Conservation (phyloP, 2,113 vertebrate genomes). For the Perccottus glenii region DNA sequence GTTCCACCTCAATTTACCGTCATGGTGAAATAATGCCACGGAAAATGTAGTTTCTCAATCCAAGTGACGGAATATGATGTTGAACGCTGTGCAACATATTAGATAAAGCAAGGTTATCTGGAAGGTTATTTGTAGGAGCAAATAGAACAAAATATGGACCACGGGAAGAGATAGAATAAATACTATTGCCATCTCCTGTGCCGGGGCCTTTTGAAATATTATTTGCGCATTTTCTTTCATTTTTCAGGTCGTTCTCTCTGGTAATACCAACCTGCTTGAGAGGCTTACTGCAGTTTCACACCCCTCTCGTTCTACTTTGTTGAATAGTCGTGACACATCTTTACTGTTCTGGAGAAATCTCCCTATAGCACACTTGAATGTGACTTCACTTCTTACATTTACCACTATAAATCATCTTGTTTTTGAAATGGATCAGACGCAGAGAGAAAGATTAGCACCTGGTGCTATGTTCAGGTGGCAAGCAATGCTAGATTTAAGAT, state of each 20-base stretch:
- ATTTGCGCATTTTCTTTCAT: slow-evolving; percentile 45
- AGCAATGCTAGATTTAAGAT: background rate
- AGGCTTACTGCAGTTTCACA: slow-evolving; percentile 20
- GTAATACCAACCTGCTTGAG: slow-evolving; percentile 28
- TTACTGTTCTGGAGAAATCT: slow-evolving; percentile 25
- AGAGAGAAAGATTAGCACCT: slow-evolving; percentile 4
- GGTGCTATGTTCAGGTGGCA: background rate
- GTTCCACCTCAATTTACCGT: slow-evolving; percentile 43
- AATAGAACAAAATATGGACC: slow-evolving; percentile 42
- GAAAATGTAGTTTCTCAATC: slow-evolving; percentile 9
- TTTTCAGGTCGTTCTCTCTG: slow-evolving; percentile 41
- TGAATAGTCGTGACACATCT: slow-evolving; percentile 31
- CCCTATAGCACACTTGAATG: background rate
- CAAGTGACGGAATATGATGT: slow-evolving; percentile 20
- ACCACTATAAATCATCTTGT: background rate
- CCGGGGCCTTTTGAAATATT: slow-evolving; percentile 49
- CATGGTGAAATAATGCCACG: background rate
- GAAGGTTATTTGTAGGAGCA: slow-evolving; percentile 29
- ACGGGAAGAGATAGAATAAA: slow-evolving; percentile 41
- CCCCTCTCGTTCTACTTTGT: slow-evolving; percentile 17
- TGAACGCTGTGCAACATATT: slow-evolving; percentile 9
- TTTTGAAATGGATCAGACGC: background rate
- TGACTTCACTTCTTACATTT: slow-evolving; percentile 2
- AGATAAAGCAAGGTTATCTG: slow-evolving; percentile 56
- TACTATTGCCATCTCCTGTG: slow-evolving; percentile 46